Conservation (phyloP, 2,888 invertebrate genomes). For the Pandemis corylana region DNA sequence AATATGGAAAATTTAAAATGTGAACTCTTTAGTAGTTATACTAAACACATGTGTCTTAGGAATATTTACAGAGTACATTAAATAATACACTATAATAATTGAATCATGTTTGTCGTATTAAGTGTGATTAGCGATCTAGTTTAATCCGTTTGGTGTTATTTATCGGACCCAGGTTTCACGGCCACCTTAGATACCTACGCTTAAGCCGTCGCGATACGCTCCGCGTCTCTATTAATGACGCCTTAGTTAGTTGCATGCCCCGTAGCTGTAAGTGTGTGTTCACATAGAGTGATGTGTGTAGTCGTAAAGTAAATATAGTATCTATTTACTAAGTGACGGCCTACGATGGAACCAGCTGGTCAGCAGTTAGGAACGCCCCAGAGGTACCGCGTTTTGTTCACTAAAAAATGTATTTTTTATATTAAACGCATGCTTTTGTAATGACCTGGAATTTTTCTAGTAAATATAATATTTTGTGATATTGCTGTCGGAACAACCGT, state of each 20-base stretch:
- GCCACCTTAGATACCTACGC: background rate
- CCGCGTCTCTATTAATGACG: conserved; percentile 21
- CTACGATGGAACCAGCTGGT: conserved; percentile 53
- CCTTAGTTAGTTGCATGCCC: conserved; percentile 69
- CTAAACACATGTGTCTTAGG: background rate
- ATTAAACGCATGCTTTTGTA: conserved; percentile 15
- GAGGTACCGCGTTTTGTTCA: conserved; percentile 7
- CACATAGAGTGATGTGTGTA: conserved; percentile 70
- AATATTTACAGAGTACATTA: background rate
- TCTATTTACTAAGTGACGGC: conserved; percentile 63
- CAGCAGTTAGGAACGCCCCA: conserved; percentile 10
- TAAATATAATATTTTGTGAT: conserved; percentile 7
- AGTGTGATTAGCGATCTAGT: background rate
- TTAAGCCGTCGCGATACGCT: background rate
- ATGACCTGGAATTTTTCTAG: conserved; percentile 1
- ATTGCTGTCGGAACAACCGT: background rate
- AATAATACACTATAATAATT: background rate
- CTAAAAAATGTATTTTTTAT: conserved; percentile 22
- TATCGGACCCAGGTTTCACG: too few relatives aligned
- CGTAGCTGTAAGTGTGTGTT: conserved; percentile 69
- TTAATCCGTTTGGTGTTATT: background rate
- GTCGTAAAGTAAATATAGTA: conserved; percentile 59
- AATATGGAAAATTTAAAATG: background rate
- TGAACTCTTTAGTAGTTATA: background rate
- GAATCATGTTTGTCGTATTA: background rate